Evolutionary conservation across 2,888 invertebrate species (phyloP).

Genomic region (Hydrotaea diabolus): DNA sequence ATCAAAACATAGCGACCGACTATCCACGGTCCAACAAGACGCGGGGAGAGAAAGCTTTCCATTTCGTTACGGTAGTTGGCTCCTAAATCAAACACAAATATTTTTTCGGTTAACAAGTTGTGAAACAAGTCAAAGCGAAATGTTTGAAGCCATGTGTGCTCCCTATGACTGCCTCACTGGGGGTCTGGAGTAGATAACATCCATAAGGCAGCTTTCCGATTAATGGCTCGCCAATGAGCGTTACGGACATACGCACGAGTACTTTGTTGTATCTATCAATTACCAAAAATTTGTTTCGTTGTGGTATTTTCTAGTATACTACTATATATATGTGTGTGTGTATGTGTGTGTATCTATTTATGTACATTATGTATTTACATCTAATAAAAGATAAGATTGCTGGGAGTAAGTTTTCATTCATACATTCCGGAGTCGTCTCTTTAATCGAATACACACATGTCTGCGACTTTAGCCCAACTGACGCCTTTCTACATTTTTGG

Average conservation of each 20-base stretch:
- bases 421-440: not conserved
- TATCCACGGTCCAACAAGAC: not conserved
- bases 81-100: not conserved
- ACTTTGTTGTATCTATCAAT: slow-evolving; percentile 4
- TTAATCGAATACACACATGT: not conserved
- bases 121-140: not conserved
- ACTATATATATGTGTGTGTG: not conserved
- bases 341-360: no score
- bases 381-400: slow-evolving; percentile 2
- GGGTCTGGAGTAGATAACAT: not conserved
- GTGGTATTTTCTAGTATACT: not conserved
- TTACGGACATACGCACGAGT: no score
- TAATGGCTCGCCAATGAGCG: not conserved
- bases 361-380: not conserved
- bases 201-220: not conserved
- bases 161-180: not conserved
- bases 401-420: not conserved
- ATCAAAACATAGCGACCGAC: not conserved
- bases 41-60: slow-evolving; percentile 25
- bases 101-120: slow-evolving; percentile 1
- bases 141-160: not conserved
- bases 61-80: not conserved
- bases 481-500: not conserved
- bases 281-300: slow-evolving; percentile 10
- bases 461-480: not conserved